Evolutionary conservation across 1,140 invertebrate genomes (phyloP).

Genomic region (Oscheius sp.): DNA sequence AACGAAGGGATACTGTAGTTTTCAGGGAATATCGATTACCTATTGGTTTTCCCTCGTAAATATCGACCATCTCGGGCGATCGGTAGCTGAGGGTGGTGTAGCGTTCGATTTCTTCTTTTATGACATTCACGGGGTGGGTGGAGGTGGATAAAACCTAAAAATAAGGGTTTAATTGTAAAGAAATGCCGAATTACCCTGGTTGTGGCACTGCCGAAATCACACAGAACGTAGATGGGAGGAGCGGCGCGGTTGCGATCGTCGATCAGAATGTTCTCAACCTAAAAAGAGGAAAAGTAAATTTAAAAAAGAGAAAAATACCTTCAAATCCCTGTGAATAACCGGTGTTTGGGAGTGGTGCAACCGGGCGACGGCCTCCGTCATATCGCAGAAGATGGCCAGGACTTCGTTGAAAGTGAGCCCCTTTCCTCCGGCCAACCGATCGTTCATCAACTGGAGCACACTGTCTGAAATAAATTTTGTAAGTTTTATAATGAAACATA

Average conservation of each 20-base stretch:
- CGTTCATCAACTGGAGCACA: slow-evolving; percentile 86
- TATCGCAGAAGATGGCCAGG: slow-evolving; percentile 87
- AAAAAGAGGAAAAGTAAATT: slow-evolving; percentile 22
- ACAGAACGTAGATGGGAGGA: slow-evolving; percentile 53
- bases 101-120: slow-evolving; percentile 83
- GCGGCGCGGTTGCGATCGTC: slow-evolving; percentile 53
- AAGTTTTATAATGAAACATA: neutral
- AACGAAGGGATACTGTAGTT: neutral
- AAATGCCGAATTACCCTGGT: slow-evolving; percentile 45
- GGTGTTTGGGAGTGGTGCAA: slow-evolving; percentile 90
- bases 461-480: slow-evolving; percentile 58
- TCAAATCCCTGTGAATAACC: slow-evolving; percentile 89
- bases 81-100: slow-evolving; percentile 90
- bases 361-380: slow-evolving; percentile 84
- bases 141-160: slow-evolving; percentile 34
- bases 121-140: slow-evolving; percentile 9
- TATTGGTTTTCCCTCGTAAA: slow-evolving; percentile 81
- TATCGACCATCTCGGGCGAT: slow-evolving; percentile 91
- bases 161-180: no score
- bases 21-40: slow-evolving; percentile 67
- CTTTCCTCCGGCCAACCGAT: slow-evolving; percentile 71
- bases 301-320: slow-evolving; percentile 66
- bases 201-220: slow-evolving; percentile 60
- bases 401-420: slow-evolving; percentile 77
- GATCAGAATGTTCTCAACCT: slow-evolving; percentile 58